Conservation (phyloP, 2,888 invertebrate genomes). For the Acronicta psi region DNA sequence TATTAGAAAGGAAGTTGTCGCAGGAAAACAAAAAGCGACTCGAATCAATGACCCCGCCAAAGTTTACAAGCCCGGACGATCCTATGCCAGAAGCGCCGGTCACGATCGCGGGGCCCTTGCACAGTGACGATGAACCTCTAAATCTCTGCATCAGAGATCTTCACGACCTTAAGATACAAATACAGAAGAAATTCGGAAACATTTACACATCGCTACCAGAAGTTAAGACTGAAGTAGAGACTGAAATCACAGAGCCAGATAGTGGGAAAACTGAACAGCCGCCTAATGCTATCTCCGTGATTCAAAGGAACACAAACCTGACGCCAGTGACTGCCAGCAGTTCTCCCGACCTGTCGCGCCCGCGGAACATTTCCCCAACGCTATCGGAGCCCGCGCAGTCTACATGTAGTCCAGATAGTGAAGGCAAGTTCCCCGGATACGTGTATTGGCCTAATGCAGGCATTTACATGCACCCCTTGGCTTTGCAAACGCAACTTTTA, state of each 20-base stretch:
- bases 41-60: slow-evolving; percentile 73
- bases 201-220: slow-evolving; percentile 89
- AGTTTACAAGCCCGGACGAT: slow-evolving; percentile 75
- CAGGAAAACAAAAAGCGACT: slow-evolving; percentile 89
- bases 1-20: slow-evolving; percentile 91
- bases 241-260: slow-evolving; percentile 85
- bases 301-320: slow-evolving; percentile 81
- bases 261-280: slow-evolving; percentile 80
- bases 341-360: slow-evolving; percentile 79
- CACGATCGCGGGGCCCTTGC: slow-evolving; percentile 73
- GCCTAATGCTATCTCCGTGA: slow-evolving; percentile 83
- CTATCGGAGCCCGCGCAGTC: slow-evolving; percentile 80
- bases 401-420: slow-evolving; percentile 73
- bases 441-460: slow-evolving; percentile 93
- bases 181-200: slow-evolving; percentile 90
- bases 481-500: slow-evolving; percentile 91
- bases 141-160: slow-evolving; percentile 95
- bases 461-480: slow-evolving; percentile 92
- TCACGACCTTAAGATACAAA: slow-evolving; percentile 91
- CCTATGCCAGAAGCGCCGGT: slow-evolving; percentile 78
- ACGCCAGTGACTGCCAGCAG: slow-evolving; percentile 79
- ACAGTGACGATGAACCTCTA: slow-evolving; percentile 91
- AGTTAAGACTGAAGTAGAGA: slow-evolving; percentile 89
- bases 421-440: slow-evolving; percentile 85
- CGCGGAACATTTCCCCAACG: slow-evolving; percentile 73